Evolutionary conservation across 2,797 vertebrate species (phyloP).

Genomic region (Trachurus trachurus): DNA sequence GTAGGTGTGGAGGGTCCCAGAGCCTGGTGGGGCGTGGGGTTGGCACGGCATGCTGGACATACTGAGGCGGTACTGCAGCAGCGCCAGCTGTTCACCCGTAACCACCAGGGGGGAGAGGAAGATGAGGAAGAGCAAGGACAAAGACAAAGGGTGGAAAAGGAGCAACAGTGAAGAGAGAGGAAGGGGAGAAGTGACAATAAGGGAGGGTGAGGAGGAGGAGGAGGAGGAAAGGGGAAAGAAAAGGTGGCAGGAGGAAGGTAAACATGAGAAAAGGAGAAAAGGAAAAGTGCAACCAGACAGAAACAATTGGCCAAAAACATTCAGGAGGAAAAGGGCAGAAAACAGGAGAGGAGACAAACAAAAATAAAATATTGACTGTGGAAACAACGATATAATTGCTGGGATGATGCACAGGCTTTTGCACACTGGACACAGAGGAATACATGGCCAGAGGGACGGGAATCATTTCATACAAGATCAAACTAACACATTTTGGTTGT

Average conservation of each 20-base stretch:
- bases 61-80: conserved; percentile 99
- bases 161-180: conserved; percentile 31
- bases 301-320: conserved; percentile 55
- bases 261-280: conserved; percentile 50
- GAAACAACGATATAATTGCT: conserved; percentile 55
- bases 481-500: not conserved
- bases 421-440: not conserved
- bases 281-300: conserved; percentile 60
- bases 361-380: conserved; percentile 61
- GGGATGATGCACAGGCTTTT: conserved; percentile 47
- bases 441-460: conserved; percentile 18
- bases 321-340: conserved; percentile 36
- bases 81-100: conserved; percentile 96
- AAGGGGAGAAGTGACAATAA: conserved; percentile 48
- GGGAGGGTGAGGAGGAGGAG: conserved; percentile 63
- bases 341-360: conserved; percentile 69
- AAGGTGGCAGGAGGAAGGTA: conserved; percentile 46
- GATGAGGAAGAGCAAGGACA: conserved; percentile 60
- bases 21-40: conserved; percentile 92
- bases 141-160: conserved; percentile 32
- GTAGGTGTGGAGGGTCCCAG: conserved; percentile 97
- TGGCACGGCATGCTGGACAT: conserved; percentile 96
- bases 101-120: conserved; percentile 81
- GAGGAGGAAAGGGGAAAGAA: conserved; percentile 18
- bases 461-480: conserved; percentile 14